Evolutionary conservation across 2,113 vertebrate species (phyloP).

Genomic region (Cyanoramphus novaezelandiae): DNA sequence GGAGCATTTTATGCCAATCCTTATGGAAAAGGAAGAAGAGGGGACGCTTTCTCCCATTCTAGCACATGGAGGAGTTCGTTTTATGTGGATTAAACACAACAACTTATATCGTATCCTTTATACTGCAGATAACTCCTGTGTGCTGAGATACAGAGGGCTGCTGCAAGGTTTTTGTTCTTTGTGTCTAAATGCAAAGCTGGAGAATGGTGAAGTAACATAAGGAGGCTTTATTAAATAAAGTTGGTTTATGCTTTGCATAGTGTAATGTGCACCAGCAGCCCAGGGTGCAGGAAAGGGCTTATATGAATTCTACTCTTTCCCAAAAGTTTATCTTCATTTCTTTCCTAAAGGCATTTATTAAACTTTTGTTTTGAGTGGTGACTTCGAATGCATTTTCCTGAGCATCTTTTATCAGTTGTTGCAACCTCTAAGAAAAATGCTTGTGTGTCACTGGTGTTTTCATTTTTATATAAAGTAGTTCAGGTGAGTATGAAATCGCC

Average conservation of each 20-base stretch:
- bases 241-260: rapidly evolving
- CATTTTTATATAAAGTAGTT: conserved; percentile 97
- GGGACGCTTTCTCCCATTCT: conserved; percentile 93
- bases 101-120: conserved; percentile 94
- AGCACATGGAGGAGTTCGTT: conserved; percentile 93
- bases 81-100: conserved; percentile 99
- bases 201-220: background rate
- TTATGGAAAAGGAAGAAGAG: conserved; percentile 99
- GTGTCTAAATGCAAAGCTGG: conserved; percentile 15
- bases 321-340: background rate
- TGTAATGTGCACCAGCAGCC: background rate
- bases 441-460: conserved; percentile 94
- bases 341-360: background rate
- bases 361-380: background rate
- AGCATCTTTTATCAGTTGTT: conserved; percentile 83
- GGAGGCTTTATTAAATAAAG: background rate
- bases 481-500: conserved; percentile 78
- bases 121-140: rapidly evolving
- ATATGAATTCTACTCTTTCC: background rate
- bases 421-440: conserved; percentile 98
- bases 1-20: conserved; percentile 97
- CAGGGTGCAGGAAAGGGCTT: background rate
- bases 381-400: conserved; percentile 52
- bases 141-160: rapidly evolving
- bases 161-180: rapidly evolving